Evolutionary conservation across 2,113 vertebrate genomes (phyloP).

Genomic region (Proteles cristata): DNA sequence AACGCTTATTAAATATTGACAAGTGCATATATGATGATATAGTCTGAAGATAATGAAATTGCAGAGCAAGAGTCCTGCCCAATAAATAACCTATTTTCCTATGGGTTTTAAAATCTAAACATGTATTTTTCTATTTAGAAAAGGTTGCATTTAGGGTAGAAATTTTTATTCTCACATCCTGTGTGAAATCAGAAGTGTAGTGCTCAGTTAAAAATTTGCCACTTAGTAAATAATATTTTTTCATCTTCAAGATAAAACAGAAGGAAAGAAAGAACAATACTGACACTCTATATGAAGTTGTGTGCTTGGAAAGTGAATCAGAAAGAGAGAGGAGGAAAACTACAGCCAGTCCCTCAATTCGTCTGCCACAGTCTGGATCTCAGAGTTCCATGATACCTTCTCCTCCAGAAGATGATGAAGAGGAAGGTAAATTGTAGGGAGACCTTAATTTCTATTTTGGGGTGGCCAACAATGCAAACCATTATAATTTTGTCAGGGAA

Average conservation of each 20-base stretch:
- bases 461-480: neutral
- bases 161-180: neutral
- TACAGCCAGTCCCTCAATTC: slow-evolving; percentile 93
- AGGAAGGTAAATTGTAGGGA: slow-evolving; percentile 91
- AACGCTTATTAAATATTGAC: slow-evolving; percentile 1
- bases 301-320: slow-evolving; percentile 96
- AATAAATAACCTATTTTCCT: slow-evolving; percentile 22
- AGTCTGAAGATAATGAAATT: slow-evolving; percentile 15
- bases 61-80: neutral
- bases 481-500: neutral
- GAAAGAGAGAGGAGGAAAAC: slow-evolving; percentile 96
- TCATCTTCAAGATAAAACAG: slow-evolving; percentile 89
- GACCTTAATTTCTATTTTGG: neutral
- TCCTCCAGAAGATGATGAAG: slow-evolving; percentile 98
- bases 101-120: slow-evolving; percentile 37
- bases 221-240: slow-evolving; percentile 53
- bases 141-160: neutral
- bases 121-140: slow-evolving; percentile 24
- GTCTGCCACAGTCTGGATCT: slow-evolving; percentile 88
- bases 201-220: neutral
- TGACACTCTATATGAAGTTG: slow-evolving; percentile 96
- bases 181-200: neutral
- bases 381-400: slow-evolving; percentile 94
- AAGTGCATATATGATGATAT: slow-evolving; percentile 10
- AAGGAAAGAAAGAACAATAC: slow-evolving; percentile 96